phyloP scores from a whole-genome alignment of 2,797 vertebrate species.

The Austrolebias charrua region DNA sequence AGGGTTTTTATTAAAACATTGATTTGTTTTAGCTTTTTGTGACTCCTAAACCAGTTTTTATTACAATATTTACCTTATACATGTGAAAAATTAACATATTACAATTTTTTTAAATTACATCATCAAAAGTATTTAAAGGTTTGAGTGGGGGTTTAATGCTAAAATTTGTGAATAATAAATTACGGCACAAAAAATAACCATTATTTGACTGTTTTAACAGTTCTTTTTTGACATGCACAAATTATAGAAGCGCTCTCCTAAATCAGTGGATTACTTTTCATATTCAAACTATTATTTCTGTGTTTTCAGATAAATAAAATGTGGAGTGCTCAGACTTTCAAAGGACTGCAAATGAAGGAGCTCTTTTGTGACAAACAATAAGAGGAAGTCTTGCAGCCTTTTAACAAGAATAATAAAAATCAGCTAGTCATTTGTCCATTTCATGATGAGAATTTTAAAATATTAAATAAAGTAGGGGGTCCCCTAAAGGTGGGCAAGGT shows the following conservation, averaged over 20 bases:
- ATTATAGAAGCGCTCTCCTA: not conserved
- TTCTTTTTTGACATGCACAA: not conserved
- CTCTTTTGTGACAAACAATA: not conserved
- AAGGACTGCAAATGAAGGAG: not conserved
- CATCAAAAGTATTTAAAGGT: not conserved
- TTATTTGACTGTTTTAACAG: not conserved
- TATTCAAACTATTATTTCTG: not conserved
- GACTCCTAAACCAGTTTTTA: not conserved
- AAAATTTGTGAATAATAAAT: too few relatives aligned
- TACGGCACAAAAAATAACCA: not conserved
- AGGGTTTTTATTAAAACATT: too few relatives aligned
- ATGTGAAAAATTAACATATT: not conserved
- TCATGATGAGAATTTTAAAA: not conserved
- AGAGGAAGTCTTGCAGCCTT: not conserved
- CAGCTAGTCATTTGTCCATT: not conserved
- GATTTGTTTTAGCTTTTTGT: not conserved
- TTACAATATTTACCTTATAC: not conserved
- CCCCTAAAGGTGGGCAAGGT: too few relatives aligned
- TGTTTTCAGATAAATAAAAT: not conserved
- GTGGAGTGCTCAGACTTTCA: not conserved
- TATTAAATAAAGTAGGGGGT: too few relatives aligned
- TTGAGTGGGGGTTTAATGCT: not conserved
- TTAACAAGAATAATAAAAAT: not conserved
- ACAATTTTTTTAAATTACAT: constrained; percentile 1
- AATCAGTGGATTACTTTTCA: not conserved